Evolutionary conservation across 2,888 invertebrate genomes (phyloP).

Genomic region (Ochropleura leucogaster): DNA sequence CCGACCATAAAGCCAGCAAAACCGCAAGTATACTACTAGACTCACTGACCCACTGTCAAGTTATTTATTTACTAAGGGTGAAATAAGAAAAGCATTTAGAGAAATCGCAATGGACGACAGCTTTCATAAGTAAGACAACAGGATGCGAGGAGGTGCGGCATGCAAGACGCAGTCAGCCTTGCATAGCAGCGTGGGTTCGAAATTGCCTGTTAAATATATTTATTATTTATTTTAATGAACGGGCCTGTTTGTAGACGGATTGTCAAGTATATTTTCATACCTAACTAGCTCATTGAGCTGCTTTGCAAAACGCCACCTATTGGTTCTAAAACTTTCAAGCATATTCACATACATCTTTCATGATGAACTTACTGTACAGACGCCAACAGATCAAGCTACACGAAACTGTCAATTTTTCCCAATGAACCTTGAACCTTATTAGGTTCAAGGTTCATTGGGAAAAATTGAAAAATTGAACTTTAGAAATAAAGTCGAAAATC

Average conservation of each 20-base stretch:
- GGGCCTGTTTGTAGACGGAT: not conserved
- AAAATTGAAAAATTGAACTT: no score
- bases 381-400: no score
- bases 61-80: not conserved
- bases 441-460: no score
- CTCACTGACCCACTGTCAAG: not conserved
- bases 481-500: no score
- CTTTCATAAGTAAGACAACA: conserved; percentile 20
- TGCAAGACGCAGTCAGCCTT: not conserved
- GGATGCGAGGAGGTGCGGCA: conserved; percentile 22
- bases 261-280: not conserved
- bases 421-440: no score
- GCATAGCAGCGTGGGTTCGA: conserved; percentile 7
- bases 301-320: not conserved
- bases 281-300: not conserved
- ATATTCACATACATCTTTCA: not conserved
- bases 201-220: conserved; percentile 23
- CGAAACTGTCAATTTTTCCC: no score
- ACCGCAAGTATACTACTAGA: not conserved
- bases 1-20: not conserved
- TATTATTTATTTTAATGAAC: not conserved
- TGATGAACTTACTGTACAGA: not conserved
- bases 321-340: not conserved
- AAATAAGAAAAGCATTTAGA: conserved; percentile 6
- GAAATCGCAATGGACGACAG: conserved; percentile 19